phyloP scores from a whole-genome alignment of 2,797 vertebrate genomes.

The Tarsius wallacei region DNA sequence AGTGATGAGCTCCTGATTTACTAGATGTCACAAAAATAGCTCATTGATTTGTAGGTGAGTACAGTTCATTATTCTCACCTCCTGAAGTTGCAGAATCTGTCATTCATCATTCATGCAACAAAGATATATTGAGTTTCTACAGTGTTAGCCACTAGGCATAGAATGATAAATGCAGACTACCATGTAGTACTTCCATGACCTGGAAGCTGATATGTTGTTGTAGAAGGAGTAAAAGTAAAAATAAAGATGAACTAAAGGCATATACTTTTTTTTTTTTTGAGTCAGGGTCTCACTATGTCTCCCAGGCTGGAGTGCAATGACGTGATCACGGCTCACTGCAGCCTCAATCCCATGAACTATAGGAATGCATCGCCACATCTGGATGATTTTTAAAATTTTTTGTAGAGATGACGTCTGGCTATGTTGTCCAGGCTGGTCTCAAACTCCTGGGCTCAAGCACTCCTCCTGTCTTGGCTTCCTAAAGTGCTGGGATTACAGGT shows the following conservation, averaged over 20 bases:
- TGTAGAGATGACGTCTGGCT: too few species aligned
- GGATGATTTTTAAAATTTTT: too few species aligned
- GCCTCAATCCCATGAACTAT: too few species aligned
- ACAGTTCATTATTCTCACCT: neutral
- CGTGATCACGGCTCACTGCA: too few species aligned
- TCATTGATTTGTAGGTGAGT: neutral
- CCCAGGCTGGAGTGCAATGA: too few species aligned
- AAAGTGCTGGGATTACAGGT: too few species aligned
- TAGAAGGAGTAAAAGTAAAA: neutral
- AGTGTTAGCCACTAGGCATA: neutral
- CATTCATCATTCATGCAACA: neutral
- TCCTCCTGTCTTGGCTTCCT: too few species aligned
- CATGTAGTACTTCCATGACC: neutral
- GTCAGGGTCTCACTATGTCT: too few species aligned
- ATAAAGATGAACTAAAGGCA: neutral
- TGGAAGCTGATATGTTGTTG: neutral
- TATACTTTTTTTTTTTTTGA: neutral
- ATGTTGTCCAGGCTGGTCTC: too few species aligned
- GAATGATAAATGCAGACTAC: neutral
- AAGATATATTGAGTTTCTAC: neutral
- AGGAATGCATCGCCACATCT: too few species aligned
- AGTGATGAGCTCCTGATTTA: neutral
- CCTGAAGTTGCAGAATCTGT: slow-evolving; percentile 1
- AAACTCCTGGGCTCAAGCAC: too few species aligned
- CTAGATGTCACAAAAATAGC: neutral